Evolutionary conservation across 2,888 invertebrate genomes (phyloP).

Genomic region (Muscina levida): DNA sequence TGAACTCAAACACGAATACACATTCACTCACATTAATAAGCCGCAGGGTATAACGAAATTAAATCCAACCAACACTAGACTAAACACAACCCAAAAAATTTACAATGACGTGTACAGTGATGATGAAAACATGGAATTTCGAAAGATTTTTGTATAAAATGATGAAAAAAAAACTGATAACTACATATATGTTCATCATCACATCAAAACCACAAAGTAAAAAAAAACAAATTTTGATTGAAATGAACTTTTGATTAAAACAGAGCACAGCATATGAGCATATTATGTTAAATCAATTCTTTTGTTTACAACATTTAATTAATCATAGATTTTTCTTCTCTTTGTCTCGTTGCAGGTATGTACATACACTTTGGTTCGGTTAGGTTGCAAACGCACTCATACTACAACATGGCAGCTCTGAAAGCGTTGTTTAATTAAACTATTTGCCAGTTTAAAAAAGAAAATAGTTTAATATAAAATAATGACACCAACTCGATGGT

Average conservation of each 20-base stretch:
- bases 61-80: neutral
- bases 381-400: neutral
- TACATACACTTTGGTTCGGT: slow-evolving; percentile 15
- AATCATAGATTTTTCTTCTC: slow-evolving; percentile 10
- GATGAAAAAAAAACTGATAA: too few species aligned
- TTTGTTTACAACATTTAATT: slow-evolving; percentile 24
- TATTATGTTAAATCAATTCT: neutral
- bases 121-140: too few species aligned
- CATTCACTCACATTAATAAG: neutral
- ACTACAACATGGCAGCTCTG: slow-evolving; percentile 4
- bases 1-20: neutral
- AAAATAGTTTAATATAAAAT: slow-evolving; percentile 6
- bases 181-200: too few species aligned
- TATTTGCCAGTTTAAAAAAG: neutral
- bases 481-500: slow-evolving; percentile 16
- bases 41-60: slow-evolving; percentile 15
- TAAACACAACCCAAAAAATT: neutral
- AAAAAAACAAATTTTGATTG: too few species aligned
- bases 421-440: neutral
- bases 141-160: too few species aligned
- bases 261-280: neutral
- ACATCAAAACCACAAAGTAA: too few species aligned
- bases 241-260: neutral
- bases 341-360: slow-evolving; percentile 28
- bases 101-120: too few species aligned